Evolutionary conservation across 2,797 vertebrate genomes (phyloP).

Genomic region (Podarcis lilfordi): DNA sequence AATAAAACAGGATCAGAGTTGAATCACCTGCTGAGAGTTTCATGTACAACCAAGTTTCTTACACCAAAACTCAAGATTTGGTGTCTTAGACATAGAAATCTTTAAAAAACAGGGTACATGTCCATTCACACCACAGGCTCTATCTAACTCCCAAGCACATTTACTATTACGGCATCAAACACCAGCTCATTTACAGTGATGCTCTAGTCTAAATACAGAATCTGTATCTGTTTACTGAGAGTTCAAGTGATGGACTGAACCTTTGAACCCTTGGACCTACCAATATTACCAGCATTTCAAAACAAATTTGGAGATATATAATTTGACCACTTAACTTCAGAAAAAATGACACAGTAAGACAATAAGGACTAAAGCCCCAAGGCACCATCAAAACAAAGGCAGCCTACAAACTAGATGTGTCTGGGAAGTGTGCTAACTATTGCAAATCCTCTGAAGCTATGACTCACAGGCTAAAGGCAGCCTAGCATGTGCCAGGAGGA

Average conservation of each 20-base stretch:
- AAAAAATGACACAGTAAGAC: background rate
- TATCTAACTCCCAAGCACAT: background rate
- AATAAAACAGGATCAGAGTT: background rate
- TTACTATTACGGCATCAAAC: background rate
- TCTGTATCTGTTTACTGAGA: background rate
- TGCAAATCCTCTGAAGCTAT: conserved; percentile 5
- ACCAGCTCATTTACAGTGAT: background rate
- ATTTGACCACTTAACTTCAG: background rate
- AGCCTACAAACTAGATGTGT: background rate
- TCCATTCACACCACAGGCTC: background rate
- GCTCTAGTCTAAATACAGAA: conserved; percentile 19
- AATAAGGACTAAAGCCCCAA: background rate
- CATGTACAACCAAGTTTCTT: background rate
- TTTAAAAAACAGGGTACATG: no score
- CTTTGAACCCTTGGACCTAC: background rate
- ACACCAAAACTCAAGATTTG: background rate
- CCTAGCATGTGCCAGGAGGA: conserved; percentile 2
- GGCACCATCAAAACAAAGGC: background rate
- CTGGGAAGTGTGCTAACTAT: background rate
- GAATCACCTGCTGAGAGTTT: background rate
- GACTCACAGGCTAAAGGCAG: conserved; percentile 24
- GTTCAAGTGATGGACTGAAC: background rate
- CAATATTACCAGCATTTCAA: background rate
- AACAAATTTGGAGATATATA: background rate
- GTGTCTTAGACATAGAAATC: background rate